Conservation (phyloP, 2,113 vertebrate species). For the Beaufortia kweichowensis region DNA sequence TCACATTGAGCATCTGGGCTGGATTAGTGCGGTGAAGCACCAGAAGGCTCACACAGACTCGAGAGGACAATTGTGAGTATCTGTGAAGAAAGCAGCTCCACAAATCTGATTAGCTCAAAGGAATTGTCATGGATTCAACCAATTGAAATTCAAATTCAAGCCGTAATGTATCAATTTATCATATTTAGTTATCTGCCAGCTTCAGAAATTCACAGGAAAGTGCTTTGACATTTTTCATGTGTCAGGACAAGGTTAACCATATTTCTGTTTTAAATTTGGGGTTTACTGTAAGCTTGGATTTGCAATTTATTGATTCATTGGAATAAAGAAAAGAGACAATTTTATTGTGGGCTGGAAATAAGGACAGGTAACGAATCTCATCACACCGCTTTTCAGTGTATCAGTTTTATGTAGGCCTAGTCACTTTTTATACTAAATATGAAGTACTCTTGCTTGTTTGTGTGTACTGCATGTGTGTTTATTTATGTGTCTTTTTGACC, state of each 20-base stretch:
- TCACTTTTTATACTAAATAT: constrained; percentile 52
- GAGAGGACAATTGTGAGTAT: background rate
- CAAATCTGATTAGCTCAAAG: constrained; percentile 11
- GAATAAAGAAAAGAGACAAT: background rate
- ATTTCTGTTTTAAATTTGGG: background rate
- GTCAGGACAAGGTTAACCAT: background rate
- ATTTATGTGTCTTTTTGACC: constrained; percentile 52
- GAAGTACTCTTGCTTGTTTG: constrained; percentile 64
- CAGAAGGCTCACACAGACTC: constrained; percentile 37
- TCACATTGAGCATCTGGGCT: constrained; percentile 43
- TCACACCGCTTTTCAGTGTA: constrained; percentile 27
- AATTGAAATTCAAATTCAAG: constrained; percentile 4
- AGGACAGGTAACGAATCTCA: constrained; percentile 1
- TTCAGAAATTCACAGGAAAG: background rate
- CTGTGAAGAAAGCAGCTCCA: constrained; percentile 17
- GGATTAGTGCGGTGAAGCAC: constrained; percentile 33
- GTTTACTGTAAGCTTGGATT: constrained; percentile 1
- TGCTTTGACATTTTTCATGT: background rate
- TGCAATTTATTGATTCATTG: background rate
- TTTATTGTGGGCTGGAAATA: background rate
- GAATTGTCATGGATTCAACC: too few species aligned
- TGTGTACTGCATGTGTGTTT: constrained; percentile 66
- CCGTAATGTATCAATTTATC: background rate
- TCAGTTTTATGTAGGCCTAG: constrained; percentile 54
- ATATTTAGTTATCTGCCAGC: background rate